Evolutionary conservation across 2,797 vertebrate genomes (phyloP).

Genomic region (Acrossocheilus wenchowensis): DNA sequence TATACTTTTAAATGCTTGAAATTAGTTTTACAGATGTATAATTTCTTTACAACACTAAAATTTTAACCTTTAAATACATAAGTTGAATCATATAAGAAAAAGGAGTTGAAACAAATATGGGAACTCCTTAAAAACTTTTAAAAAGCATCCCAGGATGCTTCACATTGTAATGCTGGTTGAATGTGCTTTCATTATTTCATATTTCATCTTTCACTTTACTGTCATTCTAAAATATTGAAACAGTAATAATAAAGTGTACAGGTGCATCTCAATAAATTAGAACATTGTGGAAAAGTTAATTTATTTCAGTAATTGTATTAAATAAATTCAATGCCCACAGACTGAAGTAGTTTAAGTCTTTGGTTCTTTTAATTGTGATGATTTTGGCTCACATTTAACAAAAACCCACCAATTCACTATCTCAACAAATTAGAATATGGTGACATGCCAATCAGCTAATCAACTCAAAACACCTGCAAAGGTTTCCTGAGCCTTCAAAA

Average conservation of each 20-base stretch:
- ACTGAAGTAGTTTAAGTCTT: too few species aligned
- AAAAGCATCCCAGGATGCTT: background rate
- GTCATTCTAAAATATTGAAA: background rate
- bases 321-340: too few species aligned
- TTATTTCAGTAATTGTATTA: too few species aligned
- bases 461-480: too few species aligned
- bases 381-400: too few species aligned
- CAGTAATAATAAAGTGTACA: background rate
- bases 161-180: background rate
- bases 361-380: too few species aligned
- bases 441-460: too few species aligned
- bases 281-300: too few species aligned
- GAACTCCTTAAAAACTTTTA: background rate
- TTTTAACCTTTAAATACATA: background rate
- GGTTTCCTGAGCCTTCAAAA: too few species aligned
- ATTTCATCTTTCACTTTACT: background rate
- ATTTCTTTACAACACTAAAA: background rate
- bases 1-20: background rate
- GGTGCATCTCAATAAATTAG: too few species aligned
- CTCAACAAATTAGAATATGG: too few species aligned
- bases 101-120: background rate
- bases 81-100: background rate
- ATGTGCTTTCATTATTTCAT: background rate
- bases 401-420: too few species aligned
- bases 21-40: background rate